Evolutionary conservation across 2,888 invertebrate genomes (phyloP), one percentile per base, ranked within the genome.

Genomic region (Drosophila percnosoma): DNA sequence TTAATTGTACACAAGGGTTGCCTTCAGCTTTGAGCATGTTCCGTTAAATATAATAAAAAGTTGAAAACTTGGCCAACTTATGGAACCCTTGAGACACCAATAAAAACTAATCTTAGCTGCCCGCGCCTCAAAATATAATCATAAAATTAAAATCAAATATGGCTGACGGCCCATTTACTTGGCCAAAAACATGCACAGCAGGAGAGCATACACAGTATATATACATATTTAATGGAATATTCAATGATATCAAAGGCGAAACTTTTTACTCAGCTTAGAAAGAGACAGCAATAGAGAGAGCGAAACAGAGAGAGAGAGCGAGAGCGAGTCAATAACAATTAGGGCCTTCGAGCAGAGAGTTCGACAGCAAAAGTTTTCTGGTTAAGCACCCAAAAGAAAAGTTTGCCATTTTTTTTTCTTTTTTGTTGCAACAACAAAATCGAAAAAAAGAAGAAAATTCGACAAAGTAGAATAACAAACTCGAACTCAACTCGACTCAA

Each of bases 311-410:
- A 70, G 76, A 87, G 73, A 13, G n/a, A 65, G 45, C 60, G 40
- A 24, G 62, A 68, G 81, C 75, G 76, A 87, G 86, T 89, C 90
- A 89, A 84, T 84, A 89, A 89, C 82, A 84, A 89, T 84, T 82
- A 84, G 68, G 84, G 77, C 66, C 61, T 67, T 57, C 24, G 27
- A 68, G 55, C 57, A 24, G 45, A 24, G 45, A 45, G 63, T 61
- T 67, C 18, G 48, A 62, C 33, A 51, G 38, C 15, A 57, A 73
- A 77, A 77, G 38, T 84, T 87, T 63, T 60, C 38, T 52, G 74
- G 65, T 61, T 65, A 34, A 33, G 38, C 58, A 21, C 24, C 8
- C 53, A 53, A 64, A 45, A 40, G 36, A 42, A 79, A 71, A 68
- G 54, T 68, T 82, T 73, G 49, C 15, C 52, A 57, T 36, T 66